phyloP scores from a whole-genome alignment of 2,888 invertebrate species.

The Julus scandinavius region DNA sequence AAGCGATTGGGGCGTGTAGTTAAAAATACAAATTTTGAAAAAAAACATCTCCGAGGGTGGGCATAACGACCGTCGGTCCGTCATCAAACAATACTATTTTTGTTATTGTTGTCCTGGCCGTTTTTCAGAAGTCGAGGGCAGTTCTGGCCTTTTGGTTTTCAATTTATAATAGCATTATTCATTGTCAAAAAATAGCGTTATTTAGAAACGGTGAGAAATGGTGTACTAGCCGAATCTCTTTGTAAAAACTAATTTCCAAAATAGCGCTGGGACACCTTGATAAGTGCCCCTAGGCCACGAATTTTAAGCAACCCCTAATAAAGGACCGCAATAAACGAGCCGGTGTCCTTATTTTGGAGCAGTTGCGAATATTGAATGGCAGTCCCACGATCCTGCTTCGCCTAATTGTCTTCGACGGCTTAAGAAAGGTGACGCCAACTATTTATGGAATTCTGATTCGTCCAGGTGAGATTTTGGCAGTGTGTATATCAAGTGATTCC shows the following conservation, averaged over 20 bases:
- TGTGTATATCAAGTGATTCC: too few relatives aligned
- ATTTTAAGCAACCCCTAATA: background rate
- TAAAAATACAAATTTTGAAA: background rate
- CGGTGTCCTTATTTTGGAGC: background rate
- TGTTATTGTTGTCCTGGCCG: background rate
- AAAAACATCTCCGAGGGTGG: background rate
- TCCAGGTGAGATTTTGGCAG: too few relatives aligned
- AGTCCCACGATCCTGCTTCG: background rate
- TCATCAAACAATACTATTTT: constrained; percentile 1
- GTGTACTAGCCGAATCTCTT: background rate
- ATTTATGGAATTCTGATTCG: background rate
- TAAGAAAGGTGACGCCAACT: background rate
- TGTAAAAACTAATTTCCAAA: constrained; percentile 6
- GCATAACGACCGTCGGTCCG: background rate
- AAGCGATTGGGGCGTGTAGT: background rate
- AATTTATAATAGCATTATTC: constrained; percentile 8
- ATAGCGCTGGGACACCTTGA: constrained; percentile 16
- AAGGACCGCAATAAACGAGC: constrained; percentile 38
- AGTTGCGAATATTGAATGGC: background rate
- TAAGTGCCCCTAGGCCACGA: background rate
- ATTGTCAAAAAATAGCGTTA: constrained; percentile 19
- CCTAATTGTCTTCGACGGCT: constrained; percentile 17
- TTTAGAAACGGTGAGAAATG: constrained; percentile 25
- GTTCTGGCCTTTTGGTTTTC: background rate
- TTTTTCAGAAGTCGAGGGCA: background rate